Base-by-base conservation (phyloP, 2,888 invertebrate genomes). In the Parnassius mnemosyne region DNA sequence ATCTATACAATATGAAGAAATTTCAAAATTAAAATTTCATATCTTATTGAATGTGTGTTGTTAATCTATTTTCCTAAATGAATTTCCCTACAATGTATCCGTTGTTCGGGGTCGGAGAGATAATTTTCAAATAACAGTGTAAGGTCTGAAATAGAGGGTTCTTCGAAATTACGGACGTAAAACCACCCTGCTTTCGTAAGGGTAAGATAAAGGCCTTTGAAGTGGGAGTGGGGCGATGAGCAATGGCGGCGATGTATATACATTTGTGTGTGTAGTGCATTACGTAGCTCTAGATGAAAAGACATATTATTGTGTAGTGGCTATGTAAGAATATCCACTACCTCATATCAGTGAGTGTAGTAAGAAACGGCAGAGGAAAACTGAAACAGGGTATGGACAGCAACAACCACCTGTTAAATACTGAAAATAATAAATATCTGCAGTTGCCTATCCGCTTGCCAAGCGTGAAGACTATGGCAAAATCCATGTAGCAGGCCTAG, bases 61-160 rank as follows among this genome's bases (percentile, higher is more conserved):
- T 13, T 49, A 13, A 13, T 13, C 9, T 13, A 49, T 49, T 49
- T 49, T 9, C 13, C 13, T 12, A 49, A 49, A 49, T 12, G 7
- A 34, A 25, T 25, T 51, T 25, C 11, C 25, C 51, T 20, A 7
- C 12, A 25, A 11, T 11, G 0, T 53, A 43, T 10, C 42, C 53
- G 12, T 49, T 13, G 16, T 43, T 11, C 34, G 10, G 12, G 42
- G 43, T 16, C 43, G 47, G 12, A 12, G 43, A 57, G 57, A 57
- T 57, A 57, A 51, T 57, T 42, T 43, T 43, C 51, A 51, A 57
- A 57, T 44, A 51, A 51, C 50, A 42, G 50, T 5, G 57, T 20
- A 57, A 57, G 57, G 42, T 50, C 56, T 52, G 16, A 56, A 52
- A 52, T 52, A 56, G 54, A 42, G 61, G 46, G 56, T 34, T 13